Conservation (phyloP, 2,888 invertebrate genomes). For the Drosophila rellima region DNA sequence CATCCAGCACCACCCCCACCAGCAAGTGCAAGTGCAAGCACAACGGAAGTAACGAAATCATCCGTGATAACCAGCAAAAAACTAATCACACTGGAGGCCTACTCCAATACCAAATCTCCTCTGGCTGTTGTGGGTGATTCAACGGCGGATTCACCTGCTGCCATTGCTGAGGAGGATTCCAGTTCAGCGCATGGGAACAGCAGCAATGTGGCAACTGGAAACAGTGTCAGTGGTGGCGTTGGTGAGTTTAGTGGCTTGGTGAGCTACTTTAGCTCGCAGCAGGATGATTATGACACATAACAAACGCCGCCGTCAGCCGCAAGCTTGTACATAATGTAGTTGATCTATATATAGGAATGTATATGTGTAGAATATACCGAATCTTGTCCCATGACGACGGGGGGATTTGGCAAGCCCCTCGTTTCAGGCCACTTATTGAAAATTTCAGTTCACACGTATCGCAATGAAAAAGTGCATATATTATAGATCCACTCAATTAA, state of each 20-base stretch:
- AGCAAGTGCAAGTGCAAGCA: conserved; percentile 18
- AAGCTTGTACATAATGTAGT: conserved; percentile 68
- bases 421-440: conserved; percentile 51
- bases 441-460: conserved; percentile 26
- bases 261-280: conserved; percentile 96
- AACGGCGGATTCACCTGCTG: conserved; percentile 76
- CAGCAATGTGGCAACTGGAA: conserved; percentile 39
- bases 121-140: conserved; percentile 67
- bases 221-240: conserved; percentile 52
- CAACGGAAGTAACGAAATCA: conserved; percentile 61
- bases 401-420: conserved; percentile 26
- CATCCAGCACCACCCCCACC: conserved; percentile 13
- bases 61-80: conserved; percentile 79
- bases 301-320: conserved; percentile 80
- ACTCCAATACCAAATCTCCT: conserved; percentile 79
- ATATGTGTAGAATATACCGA: conserved; percentile 36
- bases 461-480: conserved; percentile 54
- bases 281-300: conserved; percentile 94
- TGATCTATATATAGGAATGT: conserved; percentile 48
- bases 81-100: conserved; percentile 84
- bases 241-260: conserved; percentile 96
- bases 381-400: conserved; percentile 23
- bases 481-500: conserved; percentile 13
- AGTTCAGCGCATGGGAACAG: conserved; percentile 81
- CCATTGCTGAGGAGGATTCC: conserved; percentile 74